These are phyloP conservation scores for Morinoia aosen DNA, from an alignment of 2,888 invertebrate species.

Conservation along the genomic window DNA sequence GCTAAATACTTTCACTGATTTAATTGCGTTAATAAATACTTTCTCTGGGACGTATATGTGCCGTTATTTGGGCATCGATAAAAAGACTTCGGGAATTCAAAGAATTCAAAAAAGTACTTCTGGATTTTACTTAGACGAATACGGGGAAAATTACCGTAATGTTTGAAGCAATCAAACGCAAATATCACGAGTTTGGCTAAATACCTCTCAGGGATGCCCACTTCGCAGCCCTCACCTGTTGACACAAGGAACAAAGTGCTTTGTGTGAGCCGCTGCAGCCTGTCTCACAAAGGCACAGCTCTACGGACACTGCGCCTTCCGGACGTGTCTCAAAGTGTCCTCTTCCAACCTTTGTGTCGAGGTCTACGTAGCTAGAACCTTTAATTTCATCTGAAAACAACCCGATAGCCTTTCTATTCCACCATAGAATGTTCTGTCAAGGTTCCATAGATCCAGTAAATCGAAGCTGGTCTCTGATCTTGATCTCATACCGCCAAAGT, in stretches of 20 bases:
- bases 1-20: too few species aligned
- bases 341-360: not conserved
- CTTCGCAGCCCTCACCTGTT: not conserved
- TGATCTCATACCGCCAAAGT: too few species aligned
- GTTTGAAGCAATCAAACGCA: not conserved
- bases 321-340: not conserved
- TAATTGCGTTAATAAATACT: too few species aligned
- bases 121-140: not conserved
- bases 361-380: not conserved
- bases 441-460: too few species aligned
- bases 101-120: not conserved
- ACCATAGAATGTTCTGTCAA: too few species aligned
- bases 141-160: not conserved
- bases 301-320: not conserved
- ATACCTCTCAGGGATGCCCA: not conserved
- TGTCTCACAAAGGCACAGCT: not conserved
- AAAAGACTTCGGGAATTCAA: not conserved
- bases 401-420: not conserved
- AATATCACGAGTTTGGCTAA: not conserved
- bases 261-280: not conserved
- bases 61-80: too few species aligned
- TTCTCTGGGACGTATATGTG: too few species aligned
- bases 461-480: too few species aligned
- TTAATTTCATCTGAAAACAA: not conserved
- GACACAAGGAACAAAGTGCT: not conserved